A percentile compares a stretch with the other conserved stretches of the same genome.
phyloP scores from a whole-genome alignment of 2,113 vertebrate species.

The Sorex araneus region DNA sequence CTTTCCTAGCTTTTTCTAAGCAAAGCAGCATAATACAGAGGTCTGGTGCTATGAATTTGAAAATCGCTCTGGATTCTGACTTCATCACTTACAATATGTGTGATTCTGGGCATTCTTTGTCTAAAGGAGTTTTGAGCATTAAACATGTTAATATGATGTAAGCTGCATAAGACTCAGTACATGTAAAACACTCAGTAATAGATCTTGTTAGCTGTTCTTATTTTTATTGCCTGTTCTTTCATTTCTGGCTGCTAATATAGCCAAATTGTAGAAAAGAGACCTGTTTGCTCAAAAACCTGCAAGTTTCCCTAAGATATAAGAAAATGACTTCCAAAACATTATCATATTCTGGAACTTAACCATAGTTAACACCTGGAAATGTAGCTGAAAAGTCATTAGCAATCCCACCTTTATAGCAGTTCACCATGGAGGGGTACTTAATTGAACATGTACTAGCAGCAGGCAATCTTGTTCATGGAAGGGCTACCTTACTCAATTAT shows the following conservation, averaged over 20 bases:
- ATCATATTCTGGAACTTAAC: background rate
- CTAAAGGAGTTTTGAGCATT: background rate
- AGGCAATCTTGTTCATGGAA: constrained; percentile 4
- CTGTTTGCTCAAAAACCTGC: constrained; percentile 46
- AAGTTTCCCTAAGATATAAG: constrained; percentile 13
- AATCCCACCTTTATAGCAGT: background rate
- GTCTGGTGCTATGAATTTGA: background rate
- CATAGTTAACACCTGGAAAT: background rate
- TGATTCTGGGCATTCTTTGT: constrained; percentile 1
- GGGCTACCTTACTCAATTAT: background rate
- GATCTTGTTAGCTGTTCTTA: constrained; percentile 19
- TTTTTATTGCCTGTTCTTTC: background rate
- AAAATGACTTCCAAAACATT: constrained; percentile 12
- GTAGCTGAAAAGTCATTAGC: background rate
- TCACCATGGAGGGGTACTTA: background rate
- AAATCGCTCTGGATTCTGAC: background rate
- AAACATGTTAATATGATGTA: background rate
- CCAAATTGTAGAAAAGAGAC: background rate
- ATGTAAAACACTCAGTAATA: background rate
- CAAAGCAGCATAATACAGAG: background rate
- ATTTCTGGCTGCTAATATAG: background rate
- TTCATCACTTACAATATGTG: background rate
- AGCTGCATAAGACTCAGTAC: background rate
- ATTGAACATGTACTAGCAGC: background rate
- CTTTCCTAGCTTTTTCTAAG: background rate